Base-by-base conservation (phyloP, 2,113 vertebrate genomes). In the Seriola quinqueradiata region DNA sequence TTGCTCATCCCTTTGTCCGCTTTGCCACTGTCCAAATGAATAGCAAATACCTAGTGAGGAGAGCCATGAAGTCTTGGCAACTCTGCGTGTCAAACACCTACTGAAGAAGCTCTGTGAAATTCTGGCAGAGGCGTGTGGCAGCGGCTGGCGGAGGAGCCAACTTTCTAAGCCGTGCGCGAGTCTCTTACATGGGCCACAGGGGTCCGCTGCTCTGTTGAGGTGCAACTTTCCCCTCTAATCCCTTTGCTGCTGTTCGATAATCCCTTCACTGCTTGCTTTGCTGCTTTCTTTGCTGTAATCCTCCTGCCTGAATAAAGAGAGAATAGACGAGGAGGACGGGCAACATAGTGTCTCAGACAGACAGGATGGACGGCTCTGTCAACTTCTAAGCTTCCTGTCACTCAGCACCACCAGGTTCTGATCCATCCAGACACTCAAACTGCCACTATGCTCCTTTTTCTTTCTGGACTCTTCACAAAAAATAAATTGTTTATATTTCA, bases 261-360 rank as follows among this genome's bases (percentile, higher is more conserved):
- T 90, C 91, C 88, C 74, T 79, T 82, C 77, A 50, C 70, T 89
- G 85, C 88, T 86, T 85, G 80, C 89, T 82, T 85, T 80, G 89
- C 84, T 89, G 81, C 89, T 90, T 90, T 87, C 86, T 87, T 83
- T 65, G 70, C 92, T 71, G 85, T 93, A 90, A 92, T 91, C 88
- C 87, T 65, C 63, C 83, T 75, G 72, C 75, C 75, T 82, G 80
- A 92, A 89, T 89, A 75, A 89, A 84, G 82, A 83, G 59, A 83
- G 70, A 79, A 79, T 69, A 82, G 73, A 75, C 61, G 14, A 70
- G 77, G 55, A 87, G 81, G 82, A 79, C 21, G 66, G 60, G 52
- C 75, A 74, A 65, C 87, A 84, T 2, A 46, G 70, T 72, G 76
- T 78, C 79, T 84, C 77, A 83, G 71, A 79, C 87, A 68, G 81